A percentile compares a stretch with the other conserved stretches of the same genome.
phyloP scores from a whole-genome alignment of 2,113 vertebrate genomes.

The Dascyllus trimaculatus region DNA sequence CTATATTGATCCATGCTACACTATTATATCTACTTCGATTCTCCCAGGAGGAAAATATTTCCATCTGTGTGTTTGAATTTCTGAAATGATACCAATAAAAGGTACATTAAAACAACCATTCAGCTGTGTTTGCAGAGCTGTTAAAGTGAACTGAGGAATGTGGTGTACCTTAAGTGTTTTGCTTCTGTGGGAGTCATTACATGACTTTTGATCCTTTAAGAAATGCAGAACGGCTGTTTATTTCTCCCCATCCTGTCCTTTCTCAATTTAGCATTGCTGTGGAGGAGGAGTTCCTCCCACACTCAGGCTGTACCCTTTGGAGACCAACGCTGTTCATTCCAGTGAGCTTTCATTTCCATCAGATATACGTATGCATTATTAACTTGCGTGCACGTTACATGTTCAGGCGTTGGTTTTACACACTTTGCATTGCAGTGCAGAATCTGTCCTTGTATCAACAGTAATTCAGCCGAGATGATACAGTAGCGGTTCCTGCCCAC shows the following conservation, averaged over 20 bases:
- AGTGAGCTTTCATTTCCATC: constrained; percentile 30
- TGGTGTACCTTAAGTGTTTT: constrained; percentile 35
- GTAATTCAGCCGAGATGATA: constrained; percentile 50
- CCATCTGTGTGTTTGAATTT: background rate
- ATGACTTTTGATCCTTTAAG: constrained; percentile 63
- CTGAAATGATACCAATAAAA: constrained; percentile 5
- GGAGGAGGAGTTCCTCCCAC: constrained; percentile 66
- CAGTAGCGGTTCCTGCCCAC: constrained; percentile 39
- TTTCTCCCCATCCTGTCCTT: constrained; percentile 44
- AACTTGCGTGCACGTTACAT: background rate
- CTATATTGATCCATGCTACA: background rate
- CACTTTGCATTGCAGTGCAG: constrained; percentile 3
- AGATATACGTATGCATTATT: constrained; percentile 37
- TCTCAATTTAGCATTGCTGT: constrained; percentile 55
- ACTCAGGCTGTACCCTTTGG: constrained; percentile 49
- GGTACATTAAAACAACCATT: background rate
- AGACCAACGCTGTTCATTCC: constrained; percentile 33
- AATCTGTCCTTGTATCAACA: constrained; percentile 48
- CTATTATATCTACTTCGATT: background rate
- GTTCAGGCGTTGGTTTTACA: background rate
- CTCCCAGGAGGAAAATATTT: constrained; percentile 17
- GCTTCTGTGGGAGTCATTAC: constrained; percentile 51
- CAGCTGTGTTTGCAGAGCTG: constrained; percentile 18
- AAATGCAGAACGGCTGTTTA: constrained; percentile 62
- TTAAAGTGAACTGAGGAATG: constrained; percentile 5